Base-by-base conservation (phyloP, 2,888 invertebrate genomes). In the Temnothorax rugatulus region DNA sequence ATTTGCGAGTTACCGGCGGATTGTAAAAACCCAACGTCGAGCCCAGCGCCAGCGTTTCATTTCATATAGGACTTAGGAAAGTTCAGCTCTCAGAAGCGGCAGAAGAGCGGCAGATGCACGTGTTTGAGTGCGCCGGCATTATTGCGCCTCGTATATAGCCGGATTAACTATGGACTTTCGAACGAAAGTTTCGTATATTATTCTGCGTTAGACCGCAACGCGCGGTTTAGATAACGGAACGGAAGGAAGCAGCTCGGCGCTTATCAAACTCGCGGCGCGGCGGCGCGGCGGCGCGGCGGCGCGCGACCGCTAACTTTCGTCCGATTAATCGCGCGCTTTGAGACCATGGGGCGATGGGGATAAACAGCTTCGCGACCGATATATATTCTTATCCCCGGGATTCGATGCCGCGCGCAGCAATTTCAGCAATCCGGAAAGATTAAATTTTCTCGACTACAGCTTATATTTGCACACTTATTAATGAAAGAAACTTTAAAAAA, bases 121-220 rank as follows among this genome's bases (percentile, higher is more conserved):
- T 44, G 61, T 75, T 50, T 54, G 29, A 44, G 29, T 61, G 44
- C 38, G 63, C 69, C 38, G 54, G 63, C 79, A 81, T 84, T 89
- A 88, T 86, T 86, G 68, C 81, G 44, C 50, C 54, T 75, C 64
- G 71, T 83, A 69, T 50, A 69, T 44, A 54, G 63, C 68, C 74
- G 76, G 84, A 87, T 90, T 87, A 90, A 82, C 82, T 74, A 61
- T 84, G 84, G 64, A 83, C 76, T 89, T 90, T 79, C 81, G 68
- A 84, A 83, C 59, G 79, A 89, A 90, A 90, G 82, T 89, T 90
- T 82, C 84, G 74, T 76, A 84, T 86, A 87, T 90, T 90, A 90
- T 90, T 82, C 77, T 50, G 73, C 74, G 86, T 87, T 82, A 77
- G 63, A 83, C 82, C 88, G 54, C 66, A 81, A 61, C 73, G 52